phyloP scores from a whole-genome alignment of 2,797 vertebrate species.

The Carcharodon carcharias region DNA sequence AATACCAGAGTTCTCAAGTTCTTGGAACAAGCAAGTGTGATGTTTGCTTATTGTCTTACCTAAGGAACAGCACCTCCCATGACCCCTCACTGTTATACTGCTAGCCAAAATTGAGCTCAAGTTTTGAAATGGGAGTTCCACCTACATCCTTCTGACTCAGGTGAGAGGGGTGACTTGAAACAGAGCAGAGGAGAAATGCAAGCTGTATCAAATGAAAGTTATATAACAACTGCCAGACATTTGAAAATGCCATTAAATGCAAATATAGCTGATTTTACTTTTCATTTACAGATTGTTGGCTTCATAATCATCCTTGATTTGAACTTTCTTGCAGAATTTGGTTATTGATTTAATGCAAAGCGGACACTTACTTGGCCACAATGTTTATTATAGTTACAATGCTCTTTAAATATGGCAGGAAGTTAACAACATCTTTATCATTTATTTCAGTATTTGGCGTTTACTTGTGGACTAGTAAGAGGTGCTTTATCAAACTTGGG shows the following conservation, averaged over 20 bases:
- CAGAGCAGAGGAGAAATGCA: background rate
- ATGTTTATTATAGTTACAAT: background rate
- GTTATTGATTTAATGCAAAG: background rate
- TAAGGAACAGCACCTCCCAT: background rate
- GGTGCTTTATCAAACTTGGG: conserved; percentile 81
- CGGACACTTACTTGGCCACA: too few relatives aligned
- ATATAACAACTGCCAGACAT: background rate
- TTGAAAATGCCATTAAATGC: background rate
- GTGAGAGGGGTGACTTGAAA: background rate
- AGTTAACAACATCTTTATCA: conserved; percentile 19
- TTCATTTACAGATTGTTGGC: background rate
- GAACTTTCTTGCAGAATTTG: background rate
- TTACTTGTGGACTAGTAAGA: conserved; percentile 87
- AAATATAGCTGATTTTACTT: background rate
- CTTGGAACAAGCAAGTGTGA: background rate
- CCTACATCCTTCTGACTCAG: background rate
- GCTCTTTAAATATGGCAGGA: background rate
- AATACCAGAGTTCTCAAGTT: background rate
- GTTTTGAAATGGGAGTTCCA: background rate
- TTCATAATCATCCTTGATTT: conserved; percentile 5
- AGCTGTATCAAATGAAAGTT: background rate
- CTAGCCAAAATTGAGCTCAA: background rate
- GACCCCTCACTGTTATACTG: background rate
- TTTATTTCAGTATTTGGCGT: conserved; percentile 78
- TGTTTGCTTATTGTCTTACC: background rate